These are phyloP conservation scores for Anguilla obscura DNA, from an alignment of 2,797 vertebrate genomes.

Conservation along the genomic window DNA sequence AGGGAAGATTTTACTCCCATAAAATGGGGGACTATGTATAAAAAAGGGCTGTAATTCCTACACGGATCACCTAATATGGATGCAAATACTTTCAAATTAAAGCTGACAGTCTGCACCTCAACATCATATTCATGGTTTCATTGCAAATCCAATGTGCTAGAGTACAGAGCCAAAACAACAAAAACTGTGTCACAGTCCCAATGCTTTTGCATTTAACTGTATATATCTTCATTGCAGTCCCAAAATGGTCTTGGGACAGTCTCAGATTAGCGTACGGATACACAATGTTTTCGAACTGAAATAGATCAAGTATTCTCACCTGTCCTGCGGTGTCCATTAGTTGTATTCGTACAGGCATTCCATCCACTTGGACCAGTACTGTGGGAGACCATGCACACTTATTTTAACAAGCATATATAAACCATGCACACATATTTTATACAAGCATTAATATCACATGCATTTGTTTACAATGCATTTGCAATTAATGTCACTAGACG, in stretches of 20 bases:
- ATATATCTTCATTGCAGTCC: background rate
- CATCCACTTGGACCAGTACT: slow-evolving; percentile 95
- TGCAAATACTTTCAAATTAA: too few species aligned
- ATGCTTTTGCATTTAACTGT: background rate
- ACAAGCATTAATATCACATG: background rate
- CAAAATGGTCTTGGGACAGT: background rate
- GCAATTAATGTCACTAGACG: background rate
- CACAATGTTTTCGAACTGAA: background rate
- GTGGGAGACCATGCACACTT: slow-evolving; percentile 36
- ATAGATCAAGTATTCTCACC: slow-evolving; percentile 69
- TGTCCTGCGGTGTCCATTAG: slow-evolving; percentile 96
- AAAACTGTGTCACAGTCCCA: background rate
- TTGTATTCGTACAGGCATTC: slow-evolving; percentile 89
- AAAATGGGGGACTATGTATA: too few species aligned
- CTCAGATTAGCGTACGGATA: background rate
- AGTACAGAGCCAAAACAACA: background rate
- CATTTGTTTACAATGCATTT: background rate
- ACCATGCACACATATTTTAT: background rate
- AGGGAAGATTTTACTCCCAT: too few species aligned
- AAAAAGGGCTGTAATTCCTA: too few species aligned
- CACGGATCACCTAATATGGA: too few species aligned
- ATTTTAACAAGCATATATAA: background rate
- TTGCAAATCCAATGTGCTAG: background rate
- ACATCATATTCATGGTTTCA: background rate
- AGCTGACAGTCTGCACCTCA: background rate